phyloP scores from a whole-genome alignment of 2,797 vertebrate genomes.

The Sebastes iracundus region DNA sequence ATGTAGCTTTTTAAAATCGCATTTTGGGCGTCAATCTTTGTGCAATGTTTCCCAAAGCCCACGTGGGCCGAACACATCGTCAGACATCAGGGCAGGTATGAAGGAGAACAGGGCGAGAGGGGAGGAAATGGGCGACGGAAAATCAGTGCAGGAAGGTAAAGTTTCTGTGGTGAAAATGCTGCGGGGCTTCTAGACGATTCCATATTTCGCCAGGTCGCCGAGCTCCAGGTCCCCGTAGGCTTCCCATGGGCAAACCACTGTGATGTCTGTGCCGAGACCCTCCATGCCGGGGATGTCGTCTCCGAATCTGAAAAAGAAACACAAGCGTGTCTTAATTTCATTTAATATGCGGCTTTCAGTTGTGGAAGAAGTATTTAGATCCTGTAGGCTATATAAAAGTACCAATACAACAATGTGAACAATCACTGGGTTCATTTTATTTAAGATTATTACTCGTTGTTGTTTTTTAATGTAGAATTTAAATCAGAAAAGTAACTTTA shows the following conservation, averaged over 20 bases:
- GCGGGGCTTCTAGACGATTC: conserved; percentile 72
- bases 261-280: conserved; percentile 81
- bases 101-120: neutral
- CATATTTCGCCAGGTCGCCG: conserved; percentile 84
- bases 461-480: neutral
- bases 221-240: conserved; percentile 87
- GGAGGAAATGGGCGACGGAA: neutral
- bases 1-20: neutral
- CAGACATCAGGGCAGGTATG: neutral
- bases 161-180: neutral
- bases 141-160: conserved; percentile 2
- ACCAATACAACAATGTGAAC: neutral
- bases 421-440: neutral
- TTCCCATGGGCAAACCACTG: conserved; percentile 86
- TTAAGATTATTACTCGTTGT: neutral
- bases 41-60: neutral
- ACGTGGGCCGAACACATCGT: neutral
- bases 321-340: neutral
- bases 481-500: neutral
- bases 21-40: neutral
- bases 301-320: conserved; percentile 82
- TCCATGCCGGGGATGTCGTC: conserved; percentile 94
- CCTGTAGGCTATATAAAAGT: neutral
- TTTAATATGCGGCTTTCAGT: neutral
- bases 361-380: too few relatives aligned